Evolutionary conservation across 2,888 invertebrate genomes (phyloP).

Genomic region (Molanna angustata): DNA sequence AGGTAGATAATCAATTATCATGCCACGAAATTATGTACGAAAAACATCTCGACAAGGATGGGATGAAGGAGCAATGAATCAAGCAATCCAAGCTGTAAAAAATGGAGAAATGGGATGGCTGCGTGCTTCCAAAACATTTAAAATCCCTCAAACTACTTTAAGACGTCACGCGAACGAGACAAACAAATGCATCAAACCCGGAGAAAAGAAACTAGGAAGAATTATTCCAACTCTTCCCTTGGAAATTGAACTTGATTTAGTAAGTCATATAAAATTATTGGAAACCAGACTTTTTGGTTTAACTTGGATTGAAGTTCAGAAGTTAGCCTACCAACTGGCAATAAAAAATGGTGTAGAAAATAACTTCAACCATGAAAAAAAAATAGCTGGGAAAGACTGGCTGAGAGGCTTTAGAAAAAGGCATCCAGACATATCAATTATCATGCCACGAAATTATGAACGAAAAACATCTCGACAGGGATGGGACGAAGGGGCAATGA

Average conservation of each 20-base stretch:
- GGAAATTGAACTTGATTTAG: conserved; percentile 17
- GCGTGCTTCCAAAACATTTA: conserved; percentile 23
- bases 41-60: conserved; percentile 22
- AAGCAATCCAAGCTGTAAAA: conserved; percentile 17
- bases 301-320: conserved; percentile 22
- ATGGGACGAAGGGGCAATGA: conserved; percentile 1
- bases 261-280: conserved; percentile 28
- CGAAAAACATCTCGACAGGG: conserved; percentile 23
- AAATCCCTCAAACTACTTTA: conserved; percentile 27
- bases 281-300: conserved; percentile 29
- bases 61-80: conserved; percentile 4
- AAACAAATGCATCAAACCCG: not conserved
- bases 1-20: conserved; percentile 7
- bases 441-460: conserved; percentile 26
- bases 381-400: conserved; percentile 33
- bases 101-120: conserved; percentile 28
- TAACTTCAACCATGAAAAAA: conserved; percentile 15
- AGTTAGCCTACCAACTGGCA: conserved; percentile 21
- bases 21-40: conserved; percentile 25
- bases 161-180: not conserved
- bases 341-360: not conserved
- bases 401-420: conserved; percentile 25
- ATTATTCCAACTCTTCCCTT: not conserved
- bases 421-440: conserved; percentile 16
- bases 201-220: not conserved